These are phyloP conservation scores for Pemphredon lugubris DNA, from an alignment of 2,888 invertebrate species.

Conservation along the genomic window DNA sequence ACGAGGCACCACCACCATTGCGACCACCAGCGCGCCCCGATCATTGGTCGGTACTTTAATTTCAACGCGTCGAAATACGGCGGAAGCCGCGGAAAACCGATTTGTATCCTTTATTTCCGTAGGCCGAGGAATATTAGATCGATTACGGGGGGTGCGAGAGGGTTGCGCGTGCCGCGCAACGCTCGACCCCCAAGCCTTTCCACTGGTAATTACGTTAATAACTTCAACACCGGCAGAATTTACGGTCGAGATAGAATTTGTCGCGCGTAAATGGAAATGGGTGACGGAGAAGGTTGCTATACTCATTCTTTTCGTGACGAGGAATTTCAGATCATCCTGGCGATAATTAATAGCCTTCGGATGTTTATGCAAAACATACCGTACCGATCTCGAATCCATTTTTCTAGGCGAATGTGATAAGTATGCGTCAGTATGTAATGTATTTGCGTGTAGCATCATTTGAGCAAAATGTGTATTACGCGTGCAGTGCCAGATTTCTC, in stretches of 20 bases:
- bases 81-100: constrained; percentile 32
- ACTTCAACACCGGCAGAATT: constrained; percentile 42
- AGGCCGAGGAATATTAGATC: constrained; percentile 41
- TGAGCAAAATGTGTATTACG: too few relatives aligned
- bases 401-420: too few relatives aligned
- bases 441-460: too few relatives aligned
- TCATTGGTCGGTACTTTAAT: constrained; percentile 56
- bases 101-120: constrained; percentile 51
- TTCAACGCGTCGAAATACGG: constrained; percentile 57
- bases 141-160: constrained; percentile 26
- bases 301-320: too few relatives aligned
- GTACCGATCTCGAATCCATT: too few relatives aligned
- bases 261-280: constrained; percentile 9
- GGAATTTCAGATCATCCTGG: too few relatives aligned
- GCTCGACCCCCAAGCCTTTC: constrained; percentile 28
- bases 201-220: constrained; percentile 57
- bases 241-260: constrained; percentile 12
- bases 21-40: constrained; percentile 31
- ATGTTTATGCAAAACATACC: too few relatives aligned
- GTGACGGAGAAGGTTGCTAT: not conserved
- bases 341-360: not conserved
- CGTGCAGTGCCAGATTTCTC: too few relatives aligned
- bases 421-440: too few relatives aligned
- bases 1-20: constrained; percentile 54
- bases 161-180: not conserved